phyloP scores from a whole-genome alignment of 2,797 vertebrate genomes.

The Agapornis canus region DNA sequence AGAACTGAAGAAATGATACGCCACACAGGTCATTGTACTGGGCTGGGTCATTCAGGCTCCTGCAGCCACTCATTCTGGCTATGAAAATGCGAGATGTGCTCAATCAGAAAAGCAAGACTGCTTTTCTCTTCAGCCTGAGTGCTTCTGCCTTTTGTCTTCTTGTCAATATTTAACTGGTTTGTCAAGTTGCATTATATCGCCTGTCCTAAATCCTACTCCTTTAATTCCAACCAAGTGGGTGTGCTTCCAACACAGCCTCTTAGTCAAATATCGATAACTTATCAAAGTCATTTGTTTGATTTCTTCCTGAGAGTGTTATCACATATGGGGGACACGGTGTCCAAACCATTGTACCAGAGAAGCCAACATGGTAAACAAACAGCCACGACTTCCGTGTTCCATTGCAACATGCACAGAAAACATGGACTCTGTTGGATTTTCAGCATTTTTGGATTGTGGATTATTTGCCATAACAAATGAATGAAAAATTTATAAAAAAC shows the following conservation, averaged over 20 bases:
- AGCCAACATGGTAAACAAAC: background rate
- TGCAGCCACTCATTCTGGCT: background rate
- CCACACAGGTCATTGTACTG: background rate
- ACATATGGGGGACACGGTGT: background rate
- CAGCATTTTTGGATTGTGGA: background rate
- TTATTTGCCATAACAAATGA: background rate
- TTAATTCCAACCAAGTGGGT: constrained; percentile 56
- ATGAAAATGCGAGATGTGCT: background rate
- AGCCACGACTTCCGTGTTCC: background rate
- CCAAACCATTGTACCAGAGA: background rate
- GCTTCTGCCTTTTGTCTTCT: constrained; percentile 65
- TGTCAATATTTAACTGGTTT: constrained; percentile 86
- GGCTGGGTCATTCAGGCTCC: constrained; percentile 5
- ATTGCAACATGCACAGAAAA: background rate
- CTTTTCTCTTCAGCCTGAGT: constrained; percentile 39
- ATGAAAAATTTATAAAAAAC: too few species aligned
- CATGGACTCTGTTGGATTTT: background rate
- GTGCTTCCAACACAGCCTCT: constrained; percentile 58
- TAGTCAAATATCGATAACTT: constrained; percentile 70
- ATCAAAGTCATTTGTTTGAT: constrained; percentile 29
- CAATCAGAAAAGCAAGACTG: constrained; percentile 61
- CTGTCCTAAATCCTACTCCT: constrained; percentile 63
- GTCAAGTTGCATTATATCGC: constrained; percentile 79
- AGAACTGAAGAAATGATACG: constrained; percentile 28
- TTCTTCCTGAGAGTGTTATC: constrained; percentile 9